Conservation (phyloP, 2,113 vertebrate genomes). For the Hydrolagus affinis region DNA sequence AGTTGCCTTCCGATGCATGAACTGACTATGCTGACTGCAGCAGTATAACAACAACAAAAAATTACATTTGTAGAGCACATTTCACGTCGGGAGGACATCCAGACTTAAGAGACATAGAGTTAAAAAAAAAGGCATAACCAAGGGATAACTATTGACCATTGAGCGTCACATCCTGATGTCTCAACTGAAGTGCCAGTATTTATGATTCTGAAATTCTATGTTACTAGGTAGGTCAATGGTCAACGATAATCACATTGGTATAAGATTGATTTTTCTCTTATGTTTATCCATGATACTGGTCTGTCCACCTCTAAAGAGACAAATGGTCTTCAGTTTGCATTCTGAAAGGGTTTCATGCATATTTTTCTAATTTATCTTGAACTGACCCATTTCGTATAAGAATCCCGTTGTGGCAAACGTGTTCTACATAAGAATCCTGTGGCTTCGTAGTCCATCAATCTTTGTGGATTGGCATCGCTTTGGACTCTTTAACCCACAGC, state of each 20-base stretch:
- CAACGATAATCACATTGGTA: not conserved
- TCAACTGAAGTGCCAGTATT: not conserved
- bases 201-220: not conserved
- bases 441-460: not conserved
- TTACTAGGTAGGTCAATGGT: not conserved
- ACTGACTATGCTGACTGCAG: too few relatives aligned
- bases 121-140: not conserved
- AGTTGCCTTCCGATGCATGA: not conserved
- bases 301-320: not conserved
- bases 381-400: not conserved
- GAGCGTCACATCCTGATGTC: not conserved
- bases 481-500: not conserved
- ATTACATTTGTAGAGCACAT: too few relatives aligned
- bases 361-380: not conserved
- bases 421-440: not conserved
- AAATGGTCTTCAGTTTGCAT: not conserved
- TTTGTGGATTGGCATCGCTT: too few relatives aligned
- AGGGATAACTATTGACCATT: not conserved
- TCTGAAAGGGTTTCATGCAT: constrained; percentile 3
- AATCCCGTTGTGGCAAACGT: not conserved
- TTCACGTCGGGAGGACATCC: too few relatives aligned
- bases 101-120: not conserved
- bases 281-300: not conserved
- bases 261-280: not conserved
- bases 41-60: too few relatives aligned